These are phyloP conservation scores for Polylopha cassiicola DNA, from an alignment of 2,888 invertebrate species.

Conservation along the genomic window DNA sequence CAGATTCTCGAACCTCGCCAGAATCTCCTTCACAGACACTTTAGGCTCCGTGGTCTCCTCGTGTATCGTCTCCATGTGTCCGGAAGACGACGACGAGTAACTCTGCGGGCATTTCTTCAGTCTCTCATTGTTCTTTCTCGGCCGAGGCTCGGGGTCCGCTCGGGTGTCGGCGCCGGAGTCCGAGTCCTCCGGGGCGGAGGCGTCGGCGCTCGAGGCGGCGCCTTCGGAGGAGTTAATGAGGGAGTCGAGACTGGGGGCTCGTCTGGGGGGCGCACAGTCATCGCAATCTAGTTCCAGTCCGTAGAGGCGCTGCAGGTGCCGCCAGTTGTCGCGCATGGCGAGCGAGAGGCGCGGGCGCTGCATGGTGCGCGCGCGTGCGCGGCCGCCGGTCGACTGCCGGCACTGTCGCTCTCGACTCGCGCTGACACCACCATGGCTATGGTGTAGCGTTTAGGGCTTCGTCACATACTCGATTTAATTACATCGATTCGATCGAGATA, in stretches of 20 bases:
- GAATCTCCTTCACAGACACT: slow-evolving; percentile 88
- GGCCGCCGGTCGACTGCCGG: slow-evolving; percentile 52
- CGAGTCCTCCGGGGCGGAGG: slow-evolving; percentile 79
- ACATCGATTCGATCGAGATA: slow-evolving; percentile 9
- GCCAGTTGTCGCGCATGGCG: slow-evolving; percentile 77
- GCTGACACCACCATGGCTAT: slow-evolving; percentile 33
- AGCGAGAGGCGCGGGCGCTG: slow-evolving; percentile 71
- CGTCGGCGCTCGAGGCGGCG: slow-evolving; percentile 79
- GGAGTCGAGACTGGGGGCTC: slow-evolving; percentile 81
- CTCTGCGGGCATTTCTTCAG: slow-evolving; percentile 66
- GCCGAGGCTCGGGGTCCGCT: slow-evolving; percentile 55
- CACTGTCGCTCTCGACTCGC: slow-evolving; percentile 35
- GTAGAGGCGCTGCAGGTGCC: slow-evolving; percentile 69
- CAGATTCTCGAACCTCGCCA: slow-evolving; percentile 87
- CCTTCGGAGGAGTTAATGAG: slow-evolving; percentile 83
- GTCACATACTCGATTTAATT: slow-evolving; percentile 24
- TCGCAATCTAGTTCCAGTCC: slow-evolving; percentile 63
- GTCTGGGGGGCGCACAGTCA: slow-evolving; percentile 49
- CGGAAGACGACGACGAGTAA: slow-evolving; percentile 77
- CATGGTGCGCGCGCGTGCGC: slow-evolving; percentile 73
- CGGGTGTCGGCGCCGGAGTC: slow-evolving; percentile 83
- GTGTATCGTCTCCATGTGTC: slow-evolving; percentile 88
- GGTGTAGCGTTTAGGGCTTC: slow-evolving; percentile 26
- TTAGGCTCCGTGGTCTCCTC: slow-evolving; percentile 88
- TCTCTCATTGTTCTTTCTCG: slow-evolving; percentile 42